Conservation (phyloP, 2,888 invertebrate genomes). For the Parasteatoda lunata region DNA sequence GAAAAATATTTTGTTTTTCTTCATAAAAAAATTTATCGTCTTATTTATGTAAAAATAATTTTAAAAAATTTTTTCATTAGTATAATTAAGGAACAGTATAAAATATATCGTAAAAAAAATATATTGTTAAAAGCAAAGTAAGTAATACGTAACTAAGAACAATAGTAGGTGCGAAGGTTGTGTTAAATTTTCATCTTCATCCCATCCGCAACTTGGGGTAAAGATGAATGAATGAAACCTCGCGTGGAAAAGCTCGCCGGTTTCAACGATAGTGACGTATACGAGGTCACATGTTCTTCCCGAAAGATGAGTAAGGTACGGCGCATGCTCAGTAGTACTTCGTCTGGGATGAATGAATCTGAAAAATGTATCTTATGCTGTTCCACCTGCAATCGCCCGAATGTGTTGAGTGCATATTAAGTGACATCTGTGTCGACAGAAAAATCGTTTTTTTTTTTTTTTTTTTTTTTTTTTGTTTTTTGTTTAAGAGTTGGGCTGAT, state of each 20-base stretch:
- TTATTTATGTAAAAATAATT: too few relatives aligned
- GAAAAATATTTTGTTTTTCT: too few relatives aligned
- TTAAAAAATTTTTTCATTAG: too few relatives aligned
- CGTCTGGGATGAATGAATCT: conserved; percentile 59
- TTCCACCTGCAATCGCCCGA: conserved; percentile 43
- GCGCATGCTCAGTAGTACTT: conserved; percentile 36
- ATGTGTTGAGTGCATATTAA: conserved; percentile 55
- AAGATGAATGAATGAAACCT: conserved; percentile 50
- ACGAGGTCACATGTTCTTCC: conserved; percentile 29
- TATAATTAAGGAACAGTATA: too few relatives aligned
- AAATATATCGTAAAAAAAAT: too few relatives aligned
- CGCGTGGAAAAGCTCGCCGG: conserved; percentile 15
- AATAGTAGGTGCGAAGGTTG: not conserved
- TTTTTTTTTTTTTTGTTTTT: not conserved
- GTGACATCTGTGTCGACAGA: conserved; percentile 51
- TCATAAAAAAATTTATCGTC: too few relatives aligned
- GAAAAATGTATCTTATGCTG: conserved; percentile 53
- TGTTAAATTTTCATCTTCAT: conserved; percentile 9
- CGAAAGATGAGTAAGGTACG: conserved; percentile 57
- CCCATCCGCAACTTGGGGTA: conserved; percentile 23
- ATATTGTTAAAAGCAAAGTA: not conserved
- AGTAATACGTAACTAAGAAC: not conserved
- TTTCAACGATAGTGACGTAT: conserved; percentile 37
- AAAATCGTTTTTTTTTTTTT: conserved; percentile 9
- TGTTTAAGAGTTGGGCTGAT: not conserved